Conservation (phyloP, 2,113 vertebrate genomes). For the Cacatua alba region DNA sequence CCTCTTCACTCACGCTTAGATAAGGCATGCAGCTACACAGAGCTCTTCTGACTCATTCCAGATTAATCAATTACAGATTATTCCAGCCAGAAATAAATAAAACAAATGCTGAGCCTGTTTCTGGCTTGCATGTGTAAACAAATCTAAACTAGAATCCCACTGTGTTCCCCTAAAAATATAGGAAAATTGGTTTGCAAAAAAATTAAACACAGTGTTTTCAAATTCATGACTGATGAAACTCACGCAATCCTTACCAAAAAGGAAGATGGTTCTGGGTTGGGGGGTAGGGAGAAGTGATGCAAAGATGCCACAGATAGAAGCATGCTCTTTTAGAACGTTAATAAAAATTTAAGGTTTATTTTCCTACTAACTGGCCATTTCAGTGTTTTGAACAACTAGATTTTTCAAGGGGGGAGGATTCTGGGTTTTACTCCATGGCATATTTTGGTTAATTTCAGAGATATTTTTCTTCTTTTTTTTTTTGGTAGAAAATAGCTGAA, state of each 20-base stretch:
- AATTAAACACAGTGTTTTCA: background rate
- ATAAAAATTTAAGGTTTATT: constrained; percentile 31
- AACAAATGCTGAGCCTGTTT: background rate
- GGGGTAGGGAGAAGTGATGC: background rate
- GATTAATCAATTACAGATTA: background rate
- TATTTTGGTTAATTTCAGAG: constrained; percentile 52
- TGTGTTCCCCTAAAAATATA: background rate
- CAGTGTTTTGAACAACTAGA: background rate
- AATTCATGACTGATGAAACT: background rate
- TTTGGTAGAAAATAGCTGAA: constrained; percentile 59
- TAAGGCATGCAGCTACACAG: background rate
- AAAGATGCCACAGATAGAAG: background rate
- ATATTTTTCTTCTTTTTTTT: constrained; percentile 12
- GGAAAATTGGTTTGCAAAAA: background rate
- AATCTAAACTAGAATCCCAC: background rate
- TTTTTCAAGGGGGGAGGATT: background rate
- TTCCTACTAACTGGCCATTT: background rate
- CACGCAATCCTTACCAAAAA: background rate
- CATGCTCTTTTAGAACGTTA: background rate
- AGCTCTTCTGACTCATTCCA: background rate
- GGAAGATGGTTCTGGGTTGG: background rate
- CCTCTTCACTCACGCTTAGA: background rate
- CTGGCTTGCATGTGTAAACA: background rate
- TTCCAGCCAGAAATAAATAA: background rate
- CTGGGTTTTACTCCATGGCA: background rate